phyloP scores from a whole-genome alignment of 2,797 vertebrate genomes.

The Hafferia zeledoni region DNA sequence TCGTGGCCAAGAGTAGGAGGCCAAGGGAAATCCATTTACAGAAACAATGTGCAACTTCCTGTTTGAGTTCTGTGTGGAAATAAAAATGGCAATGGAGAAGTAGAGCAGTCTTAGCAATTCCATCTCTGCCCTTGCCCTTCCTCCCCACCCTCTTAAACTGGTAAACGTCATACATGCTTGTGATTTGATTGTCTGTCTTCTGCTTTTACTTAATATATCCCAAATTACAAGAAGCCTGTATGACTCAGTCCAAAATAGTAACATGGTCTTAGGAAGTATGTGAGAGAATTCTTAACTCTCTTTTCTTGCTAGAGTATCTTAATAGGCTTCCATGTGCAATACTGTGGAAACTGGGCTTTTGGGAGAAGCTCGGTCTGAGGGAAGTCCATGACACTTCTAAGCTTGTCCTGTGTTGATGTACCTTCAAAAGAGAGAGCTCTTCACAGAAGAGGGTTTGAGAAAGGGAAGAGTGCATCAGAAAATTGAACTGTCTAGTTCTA shows the following conservation, averaged over 20 bases:
- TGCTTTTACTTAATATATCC: constrained; percentile 25
- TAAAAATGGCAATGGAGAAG: not conserved
- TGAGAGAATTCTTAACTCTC: not conserved
- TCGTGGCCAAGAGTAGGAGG: not conserved
- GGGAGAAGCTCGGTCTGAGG: not conserved
- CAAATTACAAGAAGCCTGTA: not conserved
- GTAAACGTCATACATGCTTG: not conserved
- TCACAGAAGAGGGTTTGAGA: not conserved
- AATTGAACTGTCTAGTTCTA: not conserved
- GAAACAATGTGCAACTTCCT: constrained; percentile 18
- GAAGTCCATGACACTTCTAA: not conserved
- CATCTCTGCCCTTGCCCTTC: not conserved
- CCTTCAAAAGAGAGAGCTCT: not conserved
- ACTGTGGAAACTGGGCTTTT: not conserved
- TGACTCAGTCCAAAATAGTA: constrained; percentile 10
- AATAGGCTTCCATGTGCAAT: not conserved
- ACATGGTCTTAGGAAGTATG: not conserved
- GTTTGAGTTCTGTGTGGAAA: not conserved
- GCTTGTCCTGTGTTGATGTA: not conserved
- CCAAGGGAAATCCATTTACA: constrained; percentile 18
- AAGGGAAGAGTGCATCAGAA: not conserved
- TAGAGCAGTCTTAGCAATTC: not conserved
- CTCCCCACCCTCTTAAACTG: not conserved
- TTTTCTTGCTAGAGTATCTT: not conserved
- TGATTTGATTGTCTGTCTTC: not conserved